Base-by-base conservation (phyloP, 2,888 invertebrate genomes). In the Antheraea yamamai region DNA sequence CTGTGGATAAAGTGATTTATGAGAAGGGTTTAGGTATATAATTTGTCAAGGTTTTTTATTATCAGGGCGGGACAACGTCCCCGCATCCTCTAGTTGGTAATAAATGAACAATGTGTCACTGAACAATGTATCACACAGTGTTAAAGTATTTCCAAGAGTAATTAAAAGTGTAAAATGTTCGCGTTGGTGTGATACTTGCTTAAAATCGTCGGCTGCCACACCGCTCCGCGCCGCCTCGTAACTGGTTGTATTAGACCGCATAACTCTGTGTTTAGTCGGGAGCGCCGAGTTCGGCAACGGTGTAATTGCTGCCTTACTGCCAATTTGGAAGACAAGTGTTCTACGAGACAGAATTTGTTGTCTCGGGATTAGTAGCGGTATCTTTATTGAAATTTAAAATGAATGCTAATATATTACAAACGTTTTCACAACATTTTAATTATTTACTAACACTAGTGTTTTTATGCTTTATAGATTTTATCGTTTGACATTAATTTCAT, bases 291-390 rank as follows among this genome's bases (percentile, higher is more conserved):
- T 75, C 72, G 74, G 26, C n/a, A 39, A 77, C 87, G 86, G 88
- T 89, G 88, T 91, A 89, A 90, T 91, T 89, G 90, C 85, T 81
- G 83, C 84, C 86, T 84, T 81, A 87, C 84, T 86, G 86, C 82
- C 86, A 89, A 89, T 89, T 87, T 88, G 79, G 80, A 70, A 80
- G 78, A 82, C 77, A 84, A 47, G 72, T 61, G 71, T 71, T 26
- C 58, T 75, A 58, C 39, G 70, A 70, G 70, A 39, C 79, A 74
- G 75, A 78, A 81, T 82, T 79, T 81, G 78, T 79, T 75, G 79
- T 72, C 61, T 76, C 74, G 74, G 47, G 75, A 55, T 70, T 39
- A 70, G 39, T 4, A 70, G 70, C 70, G 70, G 64, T 30, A 14
- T 30, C 30, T 66, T 66, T 66, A 30, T 66, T 66, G 64, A 66